Evolutionary conservation across 1,140 invertebrate genomes (phyloP), one percentile per base, ranked within the genome.

Genomic region (Drosophila chauvacae): DNA sequence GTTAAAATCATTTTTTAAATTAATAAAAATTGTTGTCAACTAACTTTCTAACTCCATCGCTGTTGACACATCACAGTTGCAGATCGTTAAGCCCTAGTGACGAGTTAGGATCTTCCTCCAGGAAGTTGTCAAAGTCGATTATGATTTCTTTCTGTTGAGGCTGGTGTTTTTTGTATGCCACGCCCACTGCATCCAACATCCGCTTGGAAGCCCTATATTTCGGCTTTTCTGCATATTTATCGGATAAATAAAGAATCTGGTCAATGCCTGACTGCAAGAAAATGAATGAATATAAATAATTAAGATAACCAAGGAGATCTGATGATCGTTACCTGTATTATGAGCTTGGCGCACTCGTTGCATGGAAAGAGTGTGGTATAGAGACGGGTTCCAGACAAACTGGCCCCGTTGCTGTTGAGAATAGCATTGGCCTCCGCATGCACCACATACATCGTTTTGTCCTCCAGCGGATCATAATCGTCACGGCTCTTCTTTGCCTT

Each of bases 391-490:
- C 95, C 94, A 80, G 95, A 95, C 0, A 98, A 92, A 93, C 96
- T 95, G 0, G 94, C 93, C 4, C 94, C 94, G 91, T 98, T 99
- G 92, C 96, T 98, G 91, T 99, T 99, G 2, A 99, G 80, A 68
- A 99, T 97, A 13, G 98, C 98, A 94, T 99, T 99, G 92, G 98
- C 94, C 94, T 99, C 98, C 35, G 98, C 98, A 94, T 99, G 98
- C 77, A 98, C 99, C 1, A 99, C 98, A 94, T 98, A 99, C 28
- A 96, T 92, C 93, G 95, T 95, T 94, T 99, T 99, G 18, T 94
- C 96, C 37, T 97, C 94, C 55, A 97, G 92, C 37, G 92, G 81
- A 85, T 95, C 91, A 92, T 91, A 45, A 5, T 51, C 33, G 2
- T 5, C 16, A 4, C 4, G 3, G 3, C 1, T 28, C 18, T 57